These are phyloP conservation scores for Chrysopilus asiliformis DNA, from an alignment of 2,888 invertebrate genomes.

Conservation along the genomic window DNA sequence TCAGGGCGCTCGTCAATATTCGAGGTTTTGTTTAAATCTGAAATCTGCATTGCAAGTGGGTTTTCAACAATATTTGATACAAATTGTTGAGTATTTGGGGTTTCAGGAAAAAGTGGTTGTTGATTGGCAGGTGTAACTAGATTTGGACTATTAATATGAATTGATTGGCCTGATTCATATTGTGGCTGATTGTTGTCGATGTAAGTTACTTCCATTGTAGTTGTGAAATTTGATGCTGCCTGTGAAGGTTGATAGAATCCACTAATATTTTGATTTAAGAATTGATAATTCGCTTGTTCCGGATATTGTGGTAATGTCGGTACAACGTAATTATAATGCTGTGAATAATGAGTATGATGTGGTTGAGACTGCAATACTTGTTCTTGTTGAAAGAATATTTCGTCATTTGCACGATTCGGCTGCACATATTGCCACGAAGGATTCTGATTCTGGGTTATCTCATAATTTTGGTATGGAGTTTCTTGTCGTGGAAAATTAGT, in stretches of 20 bases:
- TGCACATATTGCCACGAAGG: not conserved
- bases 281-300: conserved; percentile 24
- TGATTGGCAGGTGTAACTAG: too few species aligned
- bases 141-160: too few species aligned
- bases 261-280: conserved; percentile 17
- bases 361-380: conserved; percentile 23
- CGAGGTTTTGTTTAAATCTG: not conserved
- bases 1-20: conserved; percentile 18
- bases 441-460: not conserved
- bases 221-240: conserved; percentile 10
- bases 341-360: not conserved
- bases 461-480: not conserved
- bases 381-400: conserved; percentile 20
- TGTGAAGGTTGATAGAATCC: conserved; percentile 26
- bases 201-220: conserved; percentile 15
- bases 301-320: conserved; percentile 17
- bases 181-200: too few species aligned
- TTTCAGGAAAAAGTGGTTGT: conserved; percentile 16
- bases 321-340: conserved; percentile 14
- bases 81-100: not conserved
- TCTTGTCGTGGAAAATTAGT: not conserved
- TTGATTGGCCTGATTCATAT: too few species aligned
- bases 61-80: too few species aligned
- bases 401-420: not conserved
- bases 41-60: too few species aligned